A percentile compares a stretch with the other conserved stretches of the same genome.
phyloP scores from a whole-genome alignment of 2,888 invertebrate genomes.

The Mayetiola destructor region DNA sequence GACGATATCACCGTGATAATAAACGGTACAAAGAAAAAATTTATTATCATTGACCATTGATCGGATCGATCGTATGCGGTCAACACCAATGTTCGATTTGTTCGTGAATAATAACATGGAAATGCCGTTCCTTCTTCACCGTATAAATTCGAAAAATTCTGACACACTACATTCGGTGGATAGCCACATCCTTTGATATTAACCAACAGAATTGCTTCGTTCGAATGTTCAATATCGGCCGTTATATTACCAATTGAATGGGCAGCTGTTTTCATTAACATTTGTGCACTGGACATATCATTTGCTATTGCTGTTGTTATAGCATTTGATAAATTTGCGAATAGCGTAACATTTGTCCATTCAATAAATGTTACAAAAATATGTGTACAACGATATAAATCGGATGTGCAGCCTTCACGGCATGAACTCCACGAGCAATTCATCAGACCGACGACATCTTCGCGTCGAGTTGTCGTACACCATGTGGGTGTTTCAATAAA shows the following conservation, averaged over 20 bases:
- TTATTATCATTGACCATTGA: conserved; percentile 66
- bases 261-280: conserved; percentile 12
- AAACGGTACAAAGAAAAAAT: conserved; percentile 72
- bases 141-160: conserved; percentile 57
- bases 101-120: conserved; percentile 76
- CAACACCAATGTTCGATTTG: conserved; percentile 68
- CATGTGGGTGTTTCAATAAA: conserved; percentile 73
- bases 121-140: conserved; percentile 59
- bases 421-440: conserved; percentile 88
- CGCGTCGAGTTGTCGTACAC: conserved; percentile 66
- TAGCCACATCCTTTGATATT: conserved; percentile 87
- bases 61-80: conserved; percentile 70
- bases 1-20: conserved; percentile 72
- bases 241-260: conserved; percentile 19
- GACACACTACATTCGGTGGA: conserved; percentile 75
- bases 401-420: conserved; percentile 77
- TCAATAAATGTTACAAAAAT: conserved; percentile 42
- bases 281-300: not conserved
- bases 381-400: conserved; percentile 52
- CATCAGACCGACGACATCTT: conserved; percentile 68
- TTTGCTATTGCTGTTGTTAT: conserved; percentile 15
- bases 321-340: conserved; percentile 15
- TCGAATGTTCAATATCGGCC: conserved; percentile 33
- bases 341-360: conserved; percentile 29
- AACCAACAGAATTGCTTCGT: conserved; percentile 51